phyloP scores from a whole-genome alignment of 2,113 vertebrate genomes.

The Ophthalmolycus amberensis region DNA sequence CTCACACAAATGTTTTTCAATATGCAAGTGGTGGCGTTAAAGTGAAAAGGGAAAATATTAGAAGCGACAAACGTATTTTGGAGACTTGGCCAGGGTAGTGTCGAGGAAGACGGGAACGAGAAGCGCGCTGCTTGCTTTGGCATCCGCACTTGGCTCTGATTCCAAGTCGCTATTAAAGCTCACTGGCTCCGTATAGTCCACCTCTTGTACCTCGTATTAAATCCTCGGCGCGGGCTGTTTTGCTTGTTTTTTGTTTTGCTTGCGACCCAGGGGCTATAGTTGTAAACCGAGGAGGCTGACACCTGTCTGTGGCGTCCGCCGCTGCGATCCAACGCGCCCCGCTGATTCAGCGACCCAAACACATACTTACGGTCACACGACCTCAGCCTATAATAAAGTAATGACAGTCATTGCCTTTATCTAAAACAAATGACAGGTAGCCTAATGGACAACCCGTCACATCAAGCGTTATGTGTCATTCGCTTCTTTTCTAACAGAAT shows the following conservation, averaged over 20 bases:
- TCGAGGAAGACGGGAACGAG: slow-evolving; percentile 57
- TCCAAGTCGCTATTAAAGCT: slow-evolving; percentile 57
- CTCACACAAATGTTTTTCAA: slow-evolving; percentile 13
- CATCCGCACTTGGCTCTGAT: slow-evolving; percentile 48
- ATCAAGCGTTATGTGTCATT: slow-evolving; percentile 19
- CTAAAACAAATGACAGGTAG: slow-evolving; percentile 41
- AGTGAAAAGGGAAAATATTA: slow-evolving; percentile 54
- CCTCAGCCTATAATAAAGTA: slow-evolving; percentile 29
- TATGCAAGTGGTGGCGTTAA: slow-evolving; percentile 43
- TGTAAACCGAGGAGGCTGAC: slow-evolving; percentile 63
- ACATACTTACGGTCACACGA: slow-evolving; percentile 20
- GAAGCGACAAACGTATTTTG: slow-evolving; percentile 66
- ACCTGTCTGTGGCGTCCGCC: slow-evolving; percentile 64
- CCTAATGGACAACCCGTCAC: background rate
- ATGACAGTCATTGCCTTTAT: slow-evolving; percentile 46
- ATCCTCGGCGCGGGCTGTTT: slow-evolving; percentile 26
- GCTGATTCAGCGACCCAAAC: slow-evolving; percentile 38
- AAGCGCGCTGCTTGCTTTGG: slow-evolving; percentile 75
- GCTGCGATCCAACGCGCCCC: slow-evolving; percentile 41
- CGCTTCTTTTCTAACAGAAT: background rate
- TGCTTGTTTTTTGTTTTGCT: background rate
- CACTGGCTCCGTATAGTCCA: slow-evolving; percentile 37
- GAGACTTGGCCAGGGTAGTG: slow-evolving; percentile 57
- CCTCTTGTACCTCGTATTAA: slow-evolving; percentile 56
- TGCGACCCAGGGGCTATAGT: slow-evolving; percentile 12